Evolutionary conservation across 2,113 vertebrate species (phyloP).

Genomic region (Centropus unirufus): DNA sequence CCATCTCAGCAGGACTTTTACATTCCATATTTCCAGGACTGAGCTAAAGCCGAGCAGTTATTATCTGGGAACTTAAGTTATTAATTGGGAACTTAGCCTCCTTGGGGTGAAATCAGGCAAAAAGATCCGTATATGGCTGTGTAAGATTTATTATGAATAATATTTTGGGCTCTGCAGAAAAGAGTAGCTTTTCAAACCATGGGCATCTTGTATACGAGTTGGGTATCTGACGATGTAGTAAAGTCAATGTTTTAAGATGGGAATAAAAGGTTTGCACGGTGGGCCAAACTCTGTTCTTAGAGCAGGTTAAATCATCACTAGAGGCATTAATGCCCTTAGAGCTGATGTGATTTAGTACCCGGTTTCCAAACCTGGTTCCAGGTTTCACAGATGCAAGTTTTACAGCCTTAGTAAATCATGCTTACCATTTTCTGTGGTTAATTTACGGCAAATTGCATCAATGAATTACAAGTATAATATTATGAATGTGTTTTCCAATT

Average conservation of each 20-base stretch:
- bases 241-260: slow-evolving; percentile 23
- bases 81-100: not conserved
- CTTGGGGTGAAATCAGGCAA: not conserved
- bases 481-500: not conserved
- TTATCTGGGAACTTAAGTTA: not conserved
- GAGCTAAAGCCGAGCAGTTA: not conserved
- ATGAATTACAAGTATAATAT: not conserved
- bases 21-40: not conserved
- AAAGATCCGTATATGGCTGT: not conserved
- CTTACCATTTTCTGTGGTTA: not conserved
- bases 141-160: not conserved
- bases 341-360: not conserved
- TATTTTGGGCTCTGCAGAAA: not conserved
- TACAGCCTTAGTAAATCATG: not conserved
- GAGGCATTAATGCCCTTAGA: not conserved
- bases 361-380: not conserved
- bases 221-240: not conserved
- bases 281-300: not conserved
- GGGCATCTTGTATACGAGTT: not conserved
- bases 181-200: not conserved
- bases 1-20: not conserved
- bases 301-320: not conserved
- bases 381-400: slow-evolving; percentile 18
- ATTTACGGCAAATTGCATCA: slow-evolving; percentile 12
- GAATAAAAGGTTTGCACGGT: not conserved